Conservation (phyloP, 2,797 vertebrate genomes). For the Craterocephalus amniculus region DNA sequence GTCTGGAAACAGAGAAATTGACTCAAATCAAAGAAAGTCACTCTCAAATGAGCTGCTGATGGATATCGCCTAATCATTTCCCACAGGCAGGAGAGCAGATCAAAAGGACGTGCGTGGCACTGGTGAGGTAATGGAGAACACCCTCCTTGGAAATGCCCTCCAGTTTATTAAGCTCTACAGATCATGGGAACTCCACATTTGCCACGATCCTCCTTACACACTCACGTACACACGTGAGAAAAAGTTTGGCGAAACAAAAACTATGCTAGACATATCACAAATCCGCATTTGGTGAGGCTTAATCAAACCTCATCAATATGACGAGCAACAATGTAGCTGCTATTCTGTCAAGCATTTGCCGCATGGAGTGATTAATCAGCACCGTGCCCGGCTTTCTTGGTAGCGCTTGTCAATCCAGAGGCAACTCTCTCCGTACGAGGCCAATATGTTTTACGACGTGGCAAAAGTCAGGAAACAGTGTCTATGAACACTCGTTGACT, state of each 20-base stretch:
- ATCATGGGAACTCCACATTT: conserved; percentile 17
- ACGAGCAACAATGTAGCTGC: neutral
- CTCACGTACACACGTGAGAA: conserved; percentile 1
- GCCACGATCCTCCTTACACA: neutral
- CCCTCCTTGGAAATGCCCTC: conserved; percentile 37
- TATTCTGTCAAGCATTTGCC: conserved; percentile 40
- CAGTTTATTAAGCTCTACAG: conserved; percentile 7
- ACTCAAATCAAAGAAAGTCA: neutral
- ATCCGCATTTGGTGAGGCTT: neutral
- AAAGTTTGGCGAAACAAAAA: conserved; percentile 19
- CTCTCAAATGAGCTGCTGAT: neutral
- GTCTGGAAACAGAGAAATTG: conserved; percentile 78
- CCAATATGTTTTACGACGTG: conserved; percentile 31
- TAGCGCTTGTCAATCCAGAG: conserved; percentile 20
- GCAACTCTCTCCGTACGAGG: conserved; percentile 22
- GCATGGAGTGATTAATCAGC: conserved; percentile 53
- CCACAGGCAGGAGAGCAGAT: neutral
- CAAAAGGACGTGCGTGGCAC: conserved; percentile 64
- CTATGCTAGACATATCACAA: neutral
- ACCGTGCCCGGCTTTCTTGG: conserved; percentile 40
- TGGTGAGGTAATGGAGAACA: conserved; percentile 61
- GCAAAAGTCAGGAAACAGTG: conserved; percentile 41
- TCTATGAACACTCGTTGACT: neutral
- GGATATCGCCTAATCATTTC: neutral
- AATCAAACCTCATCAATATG: neutral